A percentile compares a stretch with the other conserved stretches of the same genome.
Evolutionary conservation across 2,113 vertebrate genomes (phyloP).

Genomic region (Myrmecobius fasciatus): DNA sequence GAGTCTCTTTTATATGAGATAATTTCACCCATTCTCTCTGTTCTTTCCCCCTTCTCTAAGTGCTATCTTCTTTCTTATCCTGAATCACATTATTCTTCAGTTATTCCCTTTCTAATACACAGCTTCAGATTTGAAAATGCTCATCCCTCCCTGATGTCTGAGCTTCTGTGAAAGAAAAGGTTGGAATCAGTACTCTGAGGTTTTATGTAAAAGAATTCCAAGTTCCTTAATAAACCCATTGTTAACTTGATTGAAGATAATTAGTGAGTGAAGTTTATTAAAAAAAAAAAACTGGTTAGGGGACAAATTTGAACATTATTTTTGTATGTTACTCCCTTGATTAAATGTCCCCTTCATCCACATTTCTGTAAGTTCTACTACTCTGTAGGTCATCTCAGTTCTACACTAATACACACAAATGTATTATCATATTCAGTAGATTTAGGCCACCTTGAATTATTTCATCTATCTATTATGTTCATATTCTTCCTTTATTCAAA

Average conservation of each 20-base stretch:
- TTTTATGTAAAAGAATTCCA: conserved; percentile 77
- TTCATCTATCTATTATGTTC: neutral
- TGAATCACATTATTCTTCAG: neutral
- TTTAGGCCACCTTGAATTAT: neutral
- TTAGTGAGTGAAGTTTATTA: conserved; percentile 43
- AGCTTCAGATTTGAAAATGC: conserved; percentile 45
- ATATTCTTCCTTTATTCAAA: conserved; percentile 29
- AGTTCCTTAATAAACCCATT: conserved; percentile 69
- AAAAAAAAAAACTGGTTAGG: neutral
- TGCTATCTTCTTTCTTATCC: neutral
- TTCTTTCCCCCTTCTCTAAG: neutral
- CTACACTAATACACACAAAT: neutral
- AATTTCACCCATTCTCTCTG: neutral
- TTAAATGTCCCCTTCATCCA: neutral
- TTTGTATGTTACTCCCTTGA: conserved; percentile 49
- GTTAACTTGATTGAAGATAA: conserved; percentile 60
- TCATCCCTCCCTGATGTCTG: conserved; percentile 32
- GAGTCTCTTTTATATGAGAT: neutral
- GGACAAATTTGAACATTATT: conserved; percentile 2
- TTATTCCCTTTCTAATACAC: conserved; percentile 23
- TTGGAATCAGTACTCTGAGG: conserved; percentile 72
- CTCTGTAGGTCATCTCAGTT: neutral
- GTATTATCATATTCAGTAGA: neutral
- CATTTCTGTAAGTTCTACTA: neutral
- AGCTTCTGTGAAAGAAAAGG: conserved; percentile 38